Evolutionary conservation across 1,140 invertebrate species (phyloP).

Genomic region (Maconellicoccus hirsutus): DNA sequence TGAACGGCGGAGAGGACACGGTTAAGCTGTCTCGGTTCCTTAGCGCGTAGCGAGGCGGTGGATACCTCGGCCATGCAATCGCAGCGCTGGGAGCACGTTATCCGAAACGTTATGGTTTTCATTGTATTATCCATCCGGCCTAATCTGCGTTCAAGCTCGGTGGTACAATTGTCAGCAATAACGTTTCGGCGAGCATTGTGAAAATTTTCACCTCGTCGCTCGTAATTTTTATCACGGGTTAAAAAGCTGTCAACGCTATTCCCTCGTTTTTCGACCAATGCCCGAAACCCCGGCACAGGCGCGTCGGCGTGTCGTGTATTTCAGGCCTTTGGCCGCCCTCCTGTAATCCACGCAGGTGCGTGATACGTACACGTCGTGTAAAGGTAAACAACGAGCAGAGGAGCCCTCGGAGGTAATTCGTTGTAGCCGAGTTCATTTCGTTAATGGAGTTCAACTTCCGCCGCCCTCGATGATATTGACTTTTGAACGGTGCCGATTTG

Average conservation of each 20-base stretch:
- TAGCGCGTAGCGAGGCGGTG: background rate
- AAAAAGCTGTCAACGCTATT: background rate
- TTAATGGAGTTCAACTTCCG: too few species aligned
- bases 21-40: background rate
- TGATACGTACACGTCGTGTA: too few species aligned
- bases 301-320: too few species aligned
- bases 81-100: background rate
- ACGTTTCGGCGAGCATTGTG: background rate
- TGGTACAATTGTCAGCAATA: background rate
- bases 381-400: too few species aligned
- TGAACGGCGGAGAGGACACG: background rate
- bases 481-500: too few species aligned
- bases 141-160: background rate
- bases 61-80: background rate
- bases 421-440: too few species aligned
- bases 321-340: too few species aligned
- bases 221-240: background rate
- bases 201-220: background rate
- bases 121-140: background rate
- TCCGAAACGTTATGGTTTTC: background rate
- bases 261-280: too few species aligned
- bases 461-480: too few species aligned
- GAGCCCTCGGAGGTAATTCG: too few species aligned
- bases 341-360: too few species aligned
- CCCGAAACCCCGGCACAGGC: too few species aligned